Conservation (phyloP, 2,797 vertebrate genomes). For the Euthynnus affinis region DNA sequence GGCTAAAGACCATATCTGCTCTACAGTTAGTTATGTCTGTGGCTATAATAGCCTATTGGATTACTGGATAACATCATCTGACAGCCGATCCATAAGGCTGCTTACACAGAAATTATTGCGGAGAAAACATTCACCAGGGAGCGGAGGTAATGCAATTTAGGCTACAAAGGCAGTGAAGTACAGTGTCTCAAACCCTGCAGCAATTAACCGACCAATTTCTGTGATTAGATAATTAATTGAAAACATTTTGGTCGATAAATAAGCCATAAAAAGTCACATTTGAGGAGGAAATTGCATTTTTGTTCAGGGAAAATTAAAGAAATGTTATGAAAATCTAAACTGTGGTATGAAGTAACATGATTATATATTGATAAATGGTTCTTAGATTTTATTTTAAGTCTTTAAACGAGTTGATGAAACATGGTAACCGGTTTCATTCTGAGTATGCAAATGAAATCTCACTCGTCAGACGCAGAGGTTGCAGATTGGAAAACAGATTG, state of each 20-base stretch:
- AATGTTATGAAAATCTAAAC: neutral
- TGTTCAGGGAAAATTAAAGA: neutral
- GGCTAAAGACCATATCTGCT: conserved; percentile 14
- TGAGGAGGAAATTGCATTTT: neutral
- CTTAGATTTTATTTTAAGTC: neutral
- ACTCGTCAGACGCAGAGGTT: neutral
- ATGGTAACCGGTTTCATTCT: neutral
- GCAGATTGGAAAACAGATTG: neutral
- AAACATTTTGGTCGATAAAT: neutral
- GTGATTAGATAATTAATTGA: conserved; percentile 45
- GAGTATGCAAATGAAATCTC: neutral
- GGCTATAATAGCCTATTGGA: conserved; percentile 45
- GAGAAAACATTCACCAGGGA: conserved; percentile 62
- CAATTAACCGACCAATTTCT: conserved; percentile 31
- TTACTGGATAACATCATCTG: conserved; percentile 57
- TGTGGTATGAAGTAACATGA: neutral
- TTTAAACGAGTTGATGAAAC: neutral
- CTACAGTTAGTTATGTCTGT: conserved; percentile 29
- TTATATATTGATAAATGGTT: neutral
- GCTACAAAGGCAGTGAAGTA: conserved; percentile 29
- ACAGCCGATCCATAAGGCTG: conserved; percentile 60
- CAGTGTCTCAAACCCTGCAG: conserved; percentile 33
- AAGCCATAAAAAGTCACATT: neutral
- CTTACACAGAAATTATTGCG: conserved; percentile 33
- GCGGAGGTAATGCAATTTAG: conserved; percentile 55